phyloP scores from a whole-genome alignment of 1,140 invertebrate species.

The Psilanteris sp. region DNA sequence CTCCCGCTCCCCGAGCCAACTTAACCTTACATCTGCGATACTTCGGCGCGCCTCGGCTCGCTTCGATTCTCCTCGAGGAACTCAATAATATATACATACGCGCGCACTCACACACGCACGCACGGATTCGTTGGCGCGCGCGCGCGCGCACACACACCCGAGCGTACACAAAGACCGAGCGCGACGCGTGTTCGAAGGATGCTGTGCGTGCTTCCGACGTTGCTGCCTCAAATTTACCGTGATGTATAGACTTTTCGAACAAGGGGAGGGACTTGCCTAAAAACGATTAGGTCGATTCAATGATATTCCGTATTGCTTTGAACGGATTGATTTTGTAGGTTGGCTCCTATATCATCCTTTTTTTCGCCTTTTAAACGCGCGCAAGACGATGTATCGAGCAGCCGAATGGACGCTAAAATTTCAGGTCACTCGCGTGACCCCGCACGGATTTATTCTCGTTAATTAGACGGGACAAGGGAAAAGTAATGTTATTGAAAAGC shows the following conservation, averaged over 20 bases:
- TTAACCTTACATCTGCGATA: constrained; percentile 43
- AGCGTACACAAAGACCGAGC: neutral
- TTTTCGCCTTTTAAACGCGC: neutral
- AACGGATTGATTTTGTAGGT: constrained; percentile 30
- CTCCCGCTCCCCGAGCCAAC: constrained; percentile 6
- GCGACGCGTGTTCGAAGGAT: constrained; percentile 32
- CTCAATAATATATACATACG: constrained; percentile 47
- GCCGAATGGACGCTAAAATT: neutral
- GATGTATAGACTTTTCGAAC: constrained; percentile 34
- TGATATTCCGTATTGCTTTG: constrained; percentile 41
- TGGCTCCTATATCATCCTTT: neutral
- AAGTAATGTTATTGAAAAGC: no score
- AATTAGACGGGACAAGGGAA: no score
- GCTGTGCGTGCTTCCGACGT: constrained; percentile 29
- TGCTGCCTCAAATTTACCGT: constrained; percentile 32
- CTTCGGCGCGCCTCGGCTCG: constrained; percentile 35
- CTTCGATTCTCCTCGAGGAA: constrained; percentile 39
- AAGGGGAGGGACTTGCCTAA: constrained; percentile 16
- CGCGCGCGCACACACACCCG: constrained; percentile 3
- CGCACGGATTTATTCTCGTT: no score
- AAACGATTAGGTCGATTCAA: constrained; percentile 49
- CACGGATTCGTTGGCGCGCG: constrained; percentile 16
- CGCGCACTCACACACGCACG: constrained; percentile 1
- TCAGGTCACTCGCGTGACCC: no score
- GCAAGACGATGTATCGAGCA: constrained; percentile 9